Evolutionary conservation across 2,113 vertebrate species (phyloP).

Genomic region (Felis chaus): DNA sequence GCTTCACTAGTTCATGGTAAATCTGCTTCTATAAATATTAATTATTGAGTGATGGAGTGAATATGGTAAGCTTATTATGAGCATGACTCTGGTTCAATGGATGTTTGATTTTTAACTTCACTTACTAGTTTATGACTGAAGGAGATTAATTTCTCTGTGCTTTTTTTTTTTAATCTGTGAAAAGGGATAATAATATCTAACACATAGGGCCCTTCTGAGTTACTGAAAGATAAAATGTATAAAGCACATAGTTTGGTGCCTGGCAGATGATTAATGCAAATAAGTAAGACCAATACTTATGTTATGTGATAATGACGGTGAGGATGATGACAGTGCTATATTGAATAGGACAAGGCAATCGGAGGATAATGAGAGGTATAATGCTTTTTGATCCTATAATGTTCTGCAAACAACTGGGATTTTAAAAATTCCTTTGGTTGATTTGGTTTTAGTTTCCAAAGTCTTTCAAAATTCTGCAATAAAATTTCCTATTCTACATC

Average conservation of each 20-base stretch:
- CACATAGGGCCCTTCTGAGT: not conserved
- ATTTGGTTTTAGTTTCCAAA: conserved; percentile 30
- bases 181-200: conserved; percentile 16
- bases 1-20: conserved; percentile 3
- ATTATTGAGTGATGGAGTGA: not conserved
- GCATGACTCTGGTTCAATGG: not conserved
- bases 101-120: conserved; percentile 19
- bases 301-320: not conserved
- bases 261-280: not conserved
- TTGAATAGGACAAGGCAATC: not conserved
- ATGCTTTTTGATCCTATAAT: not conserved
- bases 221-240: not conserved
- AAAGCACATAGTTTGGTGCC: not conserved
- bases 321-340: not conserved
- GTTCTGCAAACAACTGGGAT: not conserved
- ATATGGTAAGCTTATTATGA: not conserved
- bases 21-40: not conserved
- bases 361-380: not conserved
- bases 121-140: not conserved
- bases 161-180: conserved; percentile 1
- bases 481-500: not conserved
- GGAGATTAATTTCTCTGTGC: conserved; percentile 16
- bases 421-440: conserved; percentile 27
- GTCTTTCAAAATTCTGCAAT: conserved; percentile 11
- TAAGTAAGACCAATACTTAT: not conserved